Conservation (phyloP, 2,797 vertebrate species). For the Micropoecilia bifurca region DNA sequence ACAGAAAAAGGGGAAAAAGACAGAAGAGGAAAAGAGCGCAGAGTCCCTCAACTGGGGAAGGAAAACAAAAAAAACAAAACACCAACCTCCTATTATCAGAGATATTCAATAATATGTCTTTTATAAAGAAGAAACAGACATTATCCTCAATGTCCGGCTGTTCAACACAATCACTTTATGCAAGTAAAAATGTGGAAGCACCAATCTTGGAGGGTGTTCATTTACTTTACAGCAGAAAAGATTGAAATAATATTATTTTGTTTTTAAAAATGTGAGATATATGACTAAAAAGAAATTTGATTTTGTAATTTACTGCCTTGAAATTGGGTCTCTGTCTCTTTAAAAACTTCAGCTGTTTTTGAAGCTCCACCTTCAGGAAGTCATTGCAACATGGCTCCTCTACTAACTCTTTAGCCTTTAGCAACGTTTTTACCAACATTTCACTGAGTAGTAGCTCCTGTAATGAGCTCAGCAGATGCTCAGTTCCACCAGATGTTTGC, state of each 20-base stretch:
- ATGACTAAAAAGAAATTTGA: no score
- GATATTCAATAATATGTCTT: neutral
- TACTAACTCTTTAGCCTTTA: no score
- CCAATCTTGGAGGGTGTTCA: neutral
- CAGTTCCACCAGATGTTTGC: no score
- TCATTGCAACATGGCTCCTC: no score
- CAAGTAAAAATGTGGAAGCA: neutral
- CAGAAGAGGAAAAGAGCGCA: neutral
- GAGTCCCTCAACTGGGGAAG: neutral
- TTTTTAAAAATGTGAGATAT: neutral
- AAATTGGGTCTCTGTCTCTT: no score
- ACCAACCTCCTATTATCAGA: neutral
- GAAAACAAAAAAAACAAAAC: slow-evolving; percentile 27
- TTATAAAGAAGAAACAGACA: neutral
- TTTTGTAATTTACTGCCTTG: no score
- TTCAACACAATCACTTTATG: neutral
- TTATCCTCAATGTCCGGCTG: neutral
- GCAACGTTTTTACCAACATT: no score
- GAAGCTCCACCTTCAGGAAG: no score
- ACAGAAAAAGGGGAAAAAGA: slow-evolving; percentile 15
- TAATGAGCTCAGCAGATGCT: no score
- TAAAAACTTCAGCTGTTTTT: no score
- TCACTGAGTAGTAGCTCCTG: no score
- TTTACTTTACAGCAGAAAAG: neutral
- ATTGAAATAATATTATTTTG: neutral